phyloP scores from a whole-genome alignment of 2,113 vertebrate genomes.

The Talpa occidentalis region DNA sequence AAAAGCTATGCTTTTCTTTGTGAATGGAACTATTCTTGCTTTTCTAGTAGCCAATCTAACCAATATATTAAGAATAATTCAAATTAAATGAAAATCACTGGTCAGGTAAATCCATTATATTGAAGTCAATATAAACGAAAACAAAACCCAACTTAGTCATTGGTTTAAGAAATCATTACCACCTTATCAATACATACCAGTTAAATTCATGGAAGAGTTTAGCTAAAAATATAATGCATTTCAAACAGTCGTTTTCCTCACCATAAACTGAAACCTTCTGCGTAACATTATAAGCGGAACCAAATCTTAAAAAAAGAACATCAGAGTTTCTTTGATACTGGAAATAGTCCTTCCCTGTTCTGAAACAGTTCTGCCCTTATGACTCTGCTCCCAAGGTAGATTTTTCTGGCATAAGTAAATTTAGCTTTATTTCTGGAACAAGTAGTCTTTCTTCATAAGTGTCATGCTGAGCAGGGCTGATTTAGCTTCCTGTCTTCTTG shows the following conservation, averaged over 20 bases:
- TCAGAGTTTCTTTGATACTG: conserved; percentile 66
- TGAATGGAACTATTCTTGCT: conserved; percentile 35
- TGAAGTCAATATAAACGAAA: not conserved
- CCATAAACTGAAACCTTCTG: conserved; percentile 25
- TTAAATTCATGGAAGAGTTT: not conserved
- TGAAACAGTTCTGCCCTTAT: conserved; percentile 76
- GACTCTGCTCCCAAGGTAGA: conserved; percentile 74
- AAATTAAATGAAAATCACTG: not conserved
- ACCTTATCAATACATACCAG: not conserved
- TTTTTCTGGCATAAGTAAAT: conserved; percentile 79
- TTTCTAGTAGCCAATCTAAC: not conserved
- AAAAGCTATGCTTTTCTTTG: conserved; percentile 43
- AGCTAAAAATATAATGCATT: conserved; percentile 40
- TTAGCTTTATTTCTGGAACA: conserved; percentile 79
- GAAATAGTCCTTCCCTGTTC: conserved; percentile 70
- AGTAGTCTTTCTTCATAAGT: conserved; percentile 79
- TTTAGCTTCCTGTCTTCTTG: conserved; percentile 79
- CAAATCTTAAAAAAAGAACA: conserved; percentile 51
- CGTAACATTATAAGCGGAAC: conserved; percentile 44
- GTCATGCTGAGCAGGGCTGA: conserved; percentile 73
- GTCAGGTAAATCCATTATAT: not conserved
- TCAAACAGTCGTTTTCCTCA: conserved; percentile 13
- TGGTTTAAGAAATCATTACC: conserved; percentile 18
- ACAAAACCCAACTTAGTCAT: not conserved
- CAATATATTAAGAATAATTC: not conserved